These are phyloP conservation scores for Syngnathoides biaculeatus DNA, from an alignment of 2,113 vertebrate genomes.

Conservation along the genomic window DNA sequence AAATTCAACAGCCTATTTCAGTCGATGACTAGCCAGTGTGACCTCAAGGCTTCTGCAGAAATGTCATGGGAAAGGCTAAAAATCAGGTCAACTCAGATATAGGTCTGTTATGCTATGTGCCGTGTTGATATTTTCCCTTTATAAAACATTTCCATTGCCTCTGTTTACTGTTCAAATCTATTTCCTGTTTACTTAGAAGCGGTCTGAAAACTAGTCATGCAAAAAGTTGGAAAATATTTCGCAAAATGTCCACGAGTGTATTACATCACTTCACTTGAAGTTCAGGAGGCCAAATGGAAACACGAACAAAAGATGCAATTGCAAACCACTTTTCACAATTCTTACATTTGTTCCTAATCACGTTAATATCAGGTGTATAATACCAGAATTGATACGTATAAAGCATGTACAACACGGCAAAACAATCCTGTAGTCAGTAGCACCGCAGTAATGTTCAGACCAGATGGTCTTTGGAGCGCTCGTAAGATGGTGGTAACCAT, in stretches of 20 bases:
- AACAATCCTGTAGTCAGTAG: slow-evolving; percentile 41
- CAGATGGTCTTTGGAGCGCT: slow-evolving; percentile 79
- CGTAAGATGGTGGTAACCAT: slow-evolving; percentile 81
- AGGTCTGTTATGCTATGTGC: neutral
- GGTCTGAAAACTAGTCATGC: slow-evolving; percentile 29
- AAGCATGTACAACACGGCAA: slow-evolving; percentile 66
- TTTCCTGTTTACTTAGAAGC: slow-evolving; percentile 43
- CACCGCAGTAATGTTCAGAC: slow-evolving; percentile 82
- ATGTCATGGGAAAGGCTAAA: neutral
- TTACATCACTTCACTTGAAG: slow-evolving; percentile 15
- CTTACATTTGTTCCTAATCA: neutral
- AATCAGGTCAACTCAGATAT: slow-evolving; percentile 7
- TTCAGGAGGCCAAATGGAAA: slow-evolving; percentile 3
- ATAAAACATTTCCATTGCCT: slow-evolving; percentile 27
- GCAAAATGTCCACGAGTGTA: slow-evolving; percentile 14
- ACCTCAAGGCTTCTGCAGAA: slow-evolving; percentile 4
- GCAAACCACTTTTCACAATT: slow-evolving; percentile 7
- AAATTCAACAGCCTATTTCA: neutral
- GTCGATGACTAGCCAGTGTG: neutral
- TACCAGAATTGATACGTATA: slow-evolving; percentile 68
- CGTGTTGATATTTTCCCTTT: slow-evolving; percentile 25
- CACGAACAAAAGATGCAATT: slow-evolving; percentile 7
- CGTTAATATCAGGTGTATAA: slow-evolving; percentile 17
- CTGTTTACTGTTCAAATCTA: slow-evolving; percentile 40
- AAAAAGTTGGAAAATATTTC: slow-evolving; percentile 31